Evolutionary conservation across 2,888 invertebrate species (phyloP), one percentile per base, ranked within the genome.

Genomic region (Rugalucina vietnamica): DNA sequence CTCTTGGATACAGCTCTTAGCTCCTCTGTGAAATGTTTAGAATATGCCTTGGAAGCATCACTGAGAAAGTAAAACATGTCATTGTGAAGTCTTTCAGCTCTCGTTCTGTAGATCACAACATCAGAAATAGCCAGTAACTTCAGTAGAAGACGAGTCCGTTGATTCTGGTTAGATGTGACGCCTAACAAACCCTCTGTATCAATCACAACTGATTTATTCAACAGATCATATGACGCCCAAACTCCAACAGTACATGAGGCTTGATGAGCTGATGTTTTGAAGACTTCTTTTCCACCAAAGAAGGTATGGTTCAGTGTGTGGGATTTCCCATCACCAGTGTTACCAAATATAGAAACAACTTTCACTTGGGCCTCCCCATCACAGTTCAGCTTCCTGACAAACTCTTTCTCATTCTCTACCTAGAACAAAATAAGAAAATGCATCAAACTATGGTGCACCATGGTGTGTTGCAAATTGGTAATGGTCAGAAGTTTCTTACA

Each of bases 61-160:
- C 97, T 97, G 79, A 98, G 95, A 94, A 98, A 98, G 65, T 91
- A 91, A 85, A 96, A 97, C 96, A 97, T 96, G 94, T 97, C 97
- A 86, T 96, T 96, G 92, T 97, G 97, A 54, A 97, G 94, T 74
- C 97, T 96, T 92, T 97, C 97, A 0, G 97, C 96, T 80, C 97
- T 96, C 14, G 97, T 97, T 79, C 97, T 96, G 94, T 97, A 97
- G 72, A 98, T 96, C 0, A 97, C 96, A 86, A 98, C 96, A 94
- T 98, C 97, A 2, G 97, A 97, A 75, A 97, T 96, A 5, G 97
- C 97, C n/a, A 98, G 95, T 75, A 97, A 96, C 95, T 97, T 97
- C 39, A 97, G 95, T 71, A 97, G 94, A 76, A 97, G 96, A 73
- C 97, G 95, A 86, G 96, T 97, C 76, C 96, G 95, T 93, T 96